Conservation (phyloP, 2,113 vertebrate species). For the Vidua macroura region DNA sequence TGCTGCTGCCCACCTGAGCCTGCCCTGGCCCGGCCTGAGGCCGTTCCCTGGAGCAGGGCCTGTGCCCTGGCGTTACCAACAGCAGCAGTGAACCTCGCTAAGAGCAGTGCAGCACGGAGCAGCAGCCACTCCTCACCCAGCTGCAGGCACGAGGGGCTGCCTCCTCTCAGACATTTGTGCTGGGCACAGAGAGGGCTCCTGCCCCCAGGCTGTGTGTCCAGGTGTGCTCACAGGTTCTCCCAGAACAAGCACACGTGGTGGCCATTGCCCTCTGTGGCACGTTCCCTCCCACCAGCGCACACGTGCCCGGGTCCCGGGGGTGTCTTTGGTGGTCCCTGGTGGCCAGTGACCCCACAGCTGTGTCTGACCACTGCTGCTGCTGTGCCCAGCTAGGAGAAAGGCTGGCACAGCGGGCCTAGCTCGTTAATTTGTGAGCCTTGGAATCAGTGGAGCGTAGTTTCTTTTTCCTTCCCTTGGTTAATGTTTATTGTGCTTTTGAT, state of each 20-base stretch:
- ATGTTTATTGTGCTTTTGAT: not conserved
- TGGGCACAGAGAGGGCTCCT: too few relatives aligned
- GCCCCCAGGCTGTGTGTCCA: too few relatives aligned
- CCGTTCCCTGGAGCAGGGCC: not conserved
- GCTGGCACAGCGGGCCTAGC: not conserved
- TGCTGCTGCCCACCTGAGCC: not conserved
- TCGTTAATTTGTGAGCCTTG: not conserved
- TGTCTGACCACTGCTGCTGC: not conserved
- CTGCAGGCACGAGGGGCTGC: too few relatives aligned
- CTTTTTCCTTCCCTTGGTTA: not conserved
- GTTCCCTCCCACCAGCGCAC: not conserved
- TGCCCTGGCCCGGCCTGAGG: not conserved
- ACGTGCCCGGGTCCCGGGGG: fast-evolving
- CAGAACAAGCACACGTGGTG: too few relatives aligned
- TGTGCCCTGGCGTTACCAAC: too few relatives aligned
- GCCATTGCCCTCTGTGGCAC: too few relatives aligned
- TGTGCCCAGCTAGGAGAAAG: not conserved
- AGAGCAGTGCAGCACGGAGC: too few relatives aligned
- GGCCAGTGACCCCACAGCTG: not conserved
- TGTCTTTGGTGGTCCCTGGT: not conserved
- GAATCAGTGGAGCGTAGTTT: not conserved
- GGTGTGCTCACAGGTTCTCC: too few relatives aligned
- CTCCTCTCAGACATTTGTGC: too few relatives aligned
- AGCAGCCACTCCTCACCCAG: too few relatives aligned
- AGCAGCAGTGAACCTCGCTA: too few relatives aligned